phyloP scores from a whole-genome alignment of 1,140 invertebrate species.

The Thalassaphorura encarpata region DNA sequence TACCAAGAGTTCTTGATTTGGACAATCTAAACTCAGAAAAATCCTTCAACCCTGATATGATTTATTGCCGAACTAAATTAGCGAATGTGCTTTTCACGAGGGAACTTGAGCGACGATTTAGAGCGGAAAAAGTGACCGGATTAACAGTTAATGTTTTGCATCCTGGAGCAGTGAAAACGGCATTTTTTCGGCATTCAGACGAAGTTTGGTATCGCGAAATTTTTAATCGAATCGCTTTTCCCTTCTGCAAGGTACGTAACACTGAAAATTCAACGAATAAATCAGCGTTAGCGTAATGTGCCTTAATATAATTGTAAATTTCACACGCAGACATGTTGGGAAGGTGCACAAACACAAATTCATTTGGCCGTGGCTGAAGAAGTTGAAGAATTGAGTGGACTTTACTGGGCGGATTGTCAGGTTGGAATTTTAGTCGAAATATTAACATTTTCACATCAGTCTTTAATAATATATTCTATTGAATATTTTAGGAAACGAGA shows the following conservation, averaged over 20 bases:
- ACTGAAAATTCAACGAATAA: background rate
- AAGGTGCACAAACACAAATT: conserved; percentile 39
- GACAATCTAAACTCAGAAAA: conserved; percentile 63
- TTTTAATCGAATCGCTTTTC: background rate
- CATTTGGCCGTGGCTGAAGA: conserved; percentile 37
- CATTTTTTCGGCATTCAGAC: conserved; percentile 7
- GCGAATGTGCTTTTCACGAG: conserved; percentile 75
- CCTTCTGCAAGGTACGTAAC: conserved; percentile 1
- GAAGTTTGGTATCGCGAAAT: background rate
- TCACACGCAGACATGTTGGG: conserved; percentile 31
- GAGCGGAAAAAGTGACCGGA: conserved; percentile 37
- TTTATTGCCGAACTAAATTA: conserved; percentile 75
- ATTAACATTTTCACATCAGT: background rate
- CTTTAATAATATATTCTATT: background rate
- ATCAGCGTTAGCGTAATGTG: background rate
- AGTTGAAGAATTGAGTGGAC: conserved; percentile 36
- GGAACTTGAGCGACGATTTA: conserved; percentile 58
- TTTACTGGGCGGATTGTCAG: conserved; percentile 39
- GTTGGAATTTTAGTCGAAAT: background rate
- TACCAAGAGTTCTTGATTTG: conserved; percentile 56
- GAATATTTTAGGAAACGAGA: background rate
- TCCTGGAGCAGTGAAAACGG: conserved; percentile 14
- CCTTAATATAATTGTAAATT: background rate
- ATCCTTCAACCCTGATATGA: conserved; percentile 51
- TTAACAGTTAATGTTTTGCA: conserved; percentile 10